Conservation (phyloP, 2,113 vertebrate species). For the Procavia capensis region DNA sequence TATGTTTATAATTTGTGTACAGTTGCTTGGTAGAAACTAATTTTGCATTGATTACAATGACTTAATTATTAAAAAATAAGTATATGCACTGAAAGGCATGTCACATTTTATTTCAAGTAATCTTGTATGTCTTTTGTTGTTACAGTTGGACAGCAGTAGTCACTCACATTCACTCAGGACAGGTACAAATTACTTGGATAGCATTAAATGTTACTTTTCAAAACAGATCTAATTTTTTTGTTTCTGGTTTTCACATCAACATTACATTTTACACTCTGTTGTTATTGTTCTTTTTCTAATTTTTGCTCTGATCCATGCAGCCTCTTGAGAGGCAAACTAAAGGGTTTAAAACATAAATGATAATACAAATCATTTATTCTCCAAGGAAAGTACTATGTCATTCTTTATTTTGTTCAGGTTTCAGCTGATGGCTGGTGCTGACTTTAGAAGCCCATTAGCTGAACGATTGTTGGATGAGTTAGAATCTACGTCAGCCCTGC, state of each 20-base stretch:
- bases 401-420: background rate
- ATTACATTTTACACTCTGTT: background rate
- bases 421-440: background rate
- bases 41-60: background rate
- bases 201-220: constrained; percentile 29
- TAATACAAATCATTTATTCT: background rate
- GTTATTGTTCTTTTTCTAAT: background rate
- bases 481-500: background rate
- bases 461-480: background rate
- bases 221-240: background rate
- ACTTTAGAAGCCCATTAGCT: background rate
- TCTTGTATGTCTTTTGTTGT: background rate
- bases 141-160: background rate
- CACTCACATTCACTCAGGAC: background rate
- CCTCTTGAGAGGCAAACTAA: background rate
- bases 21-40: background rate
- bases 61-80: background rate
- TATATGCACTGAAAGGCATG: background rate
- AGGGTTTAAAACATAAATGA: background rate
- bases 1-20: background rate
- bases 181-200: background rate
- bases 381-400: background rate
- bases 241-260: background rate
- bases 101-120: background rate
- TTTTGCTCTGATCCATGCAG: background rate